A percentile compares a stretch with the other conserved stretches of the same genome.
phyloP scores from a whole-genome alignment of 2,113 vertebrate species.

The Xiphophorus maculatus region DNA sequence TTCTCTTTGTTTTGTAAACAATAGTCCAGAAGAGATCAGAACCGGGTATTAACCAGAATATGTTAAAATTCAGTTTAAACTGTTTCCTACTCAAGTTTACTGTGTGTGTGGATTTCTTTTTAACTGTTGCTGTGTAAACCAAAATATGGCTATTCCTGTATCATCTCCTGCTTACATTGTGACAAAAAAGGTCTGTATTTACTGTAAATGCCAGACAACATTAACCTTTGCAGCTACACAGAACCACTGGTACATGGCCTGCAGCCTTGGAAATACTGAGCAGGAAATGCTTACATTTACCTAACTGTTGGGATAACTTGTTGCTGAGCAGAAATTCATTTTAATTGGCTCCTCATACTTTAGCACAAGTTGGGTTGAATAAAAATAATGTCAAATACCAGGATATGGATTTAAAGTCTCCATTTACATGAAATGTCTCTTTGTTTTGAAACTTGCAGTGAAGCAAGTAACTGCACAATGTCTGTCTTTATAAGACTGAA shows the following conservation, averaged over 20 bases:
- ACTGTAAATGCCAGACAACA: background rate
- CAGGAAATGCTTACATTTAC: too few species aligned
- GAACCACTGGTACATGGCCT: too few species aligned
- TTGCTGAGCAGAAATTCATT: too few species aligned
- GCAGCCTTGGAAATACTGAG: too few species aligned
- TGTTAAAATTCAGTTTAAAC: background rate
- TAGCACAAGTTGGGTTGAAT: too few species aligned
- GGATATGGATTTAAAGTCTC: background rate
- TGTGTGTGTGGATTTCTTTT: background rate
- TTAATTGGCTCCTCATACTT: too few species aligned
- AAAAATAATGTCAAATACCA: background rate
- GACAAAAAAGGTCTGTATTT: background rate
- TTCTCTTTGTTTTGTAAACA: too few species aligned
- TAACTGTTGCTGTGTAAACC: background rate
- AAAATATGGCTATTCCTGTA: background rate
- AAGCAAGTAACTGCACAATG: background rate
- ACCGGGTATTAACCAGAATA: conserved; percentile 1
- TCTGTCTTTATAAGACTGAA: background rate
- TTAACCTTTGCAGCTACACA: background rate
- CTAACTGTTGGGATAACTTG: too few species aligned
- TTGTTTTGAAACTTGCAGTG: background rate
- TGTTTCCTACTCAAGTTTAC: background rate
- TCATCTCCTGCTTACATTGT: background rate
- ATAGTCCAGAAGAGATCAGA: background rate
- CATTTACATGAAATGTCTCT: background rate